Conservation (phyloP, 2,797 vertebrate genomes). For the Babyrousa celebensis region DNA sequence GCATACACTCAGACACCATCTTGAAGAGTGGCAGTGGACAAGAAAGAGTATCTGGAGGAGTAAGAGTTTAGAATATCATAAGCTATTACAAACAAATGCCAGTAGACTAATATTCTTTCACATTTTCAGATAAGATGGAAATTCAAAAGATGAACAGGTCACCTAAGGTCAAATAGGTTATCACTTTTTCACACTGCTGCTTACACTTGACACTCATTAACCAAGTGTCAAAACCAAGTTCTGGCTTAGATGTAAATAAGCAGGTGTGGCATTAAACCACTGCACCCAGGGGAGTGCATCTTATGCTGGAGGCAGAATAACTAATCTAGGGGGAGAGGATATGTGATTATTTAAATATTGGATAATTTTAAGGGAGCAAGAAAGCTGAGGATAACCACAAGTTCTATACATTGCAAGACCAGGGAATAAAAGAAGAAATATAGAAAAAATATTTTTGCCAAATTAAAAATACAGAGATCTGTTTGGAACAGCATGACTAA, state of each 20-base stretch:
- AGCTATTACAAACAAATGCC: too few relatives aligned
- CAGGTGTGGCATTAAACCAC: neutral
- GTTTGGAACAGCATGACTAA: neutral
- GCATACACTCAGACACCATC: too few relatives aligned
- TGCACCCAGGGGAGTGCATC: neutral
- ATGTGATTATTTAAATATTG: neutral
- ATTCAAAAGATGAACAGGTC: neutral
- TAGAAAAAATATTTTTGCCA: neutral
- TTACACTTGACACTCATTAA: neutral
- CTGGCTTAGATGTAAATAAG: neutral
- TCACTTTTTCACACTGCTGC: neutral
- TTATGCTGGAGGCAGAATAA: neutral
- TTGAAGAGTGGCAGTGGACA: neutral
- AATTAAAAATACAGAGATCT: neutral
- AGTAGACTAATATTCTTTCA: neutral
- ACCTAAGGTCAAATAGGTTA: neutral
- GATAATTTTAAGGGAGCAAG: neutral
- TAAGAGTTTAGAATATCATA: neutral
- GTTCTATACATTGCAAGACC: neutral
- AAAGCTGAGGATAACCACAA: neutral
- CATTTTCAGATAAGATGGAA: neutral
- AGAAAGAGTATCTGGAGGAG: neutral
- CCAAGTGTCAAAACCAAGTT: neutral
- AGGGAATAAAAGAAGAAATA: neutral
- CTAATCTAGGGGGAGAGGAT: neutral